Conservation (phyloP, 2,797 vertebrate genomes). For the Oreochromis mossambicus region DNA sequence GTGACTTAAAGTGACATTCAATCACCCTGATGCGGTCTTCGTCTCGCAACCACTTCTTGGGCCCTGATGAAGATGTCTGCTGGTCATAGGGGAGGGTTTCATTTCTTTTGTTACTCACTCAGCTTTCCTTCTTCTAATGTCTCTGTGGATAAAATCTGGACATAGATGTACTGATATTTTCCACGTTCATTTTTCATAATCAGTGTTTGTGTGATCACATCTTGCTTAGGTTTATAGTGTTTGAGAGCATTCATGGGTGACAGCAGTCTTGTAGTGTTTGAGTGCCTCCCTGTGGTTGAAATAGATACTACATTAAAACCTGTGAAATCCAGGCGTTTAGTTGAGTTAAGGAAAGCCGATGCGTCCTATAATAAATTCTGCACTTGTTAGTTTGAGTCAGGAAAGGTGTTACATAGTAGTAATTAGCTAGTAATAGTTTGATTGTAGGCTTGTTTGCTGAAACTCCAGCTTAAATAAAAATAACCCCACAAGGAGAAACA, state of each 20-base stretch:
- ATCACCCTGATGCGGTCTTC: background rate
- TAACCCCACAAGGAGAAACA: background rate
- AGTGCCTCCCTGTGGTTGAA: conserved; percentile 58
- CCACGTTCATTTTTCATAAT: conserved; percentile 7
- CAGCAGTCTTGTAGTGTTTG: conserved; percentile 25
- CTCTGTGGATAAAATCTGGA: conserved; percentile 5
- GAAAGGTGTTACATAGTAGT: background rate
- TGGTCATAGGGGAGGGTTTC: background rate
- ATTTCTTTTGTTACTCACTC: background rate
- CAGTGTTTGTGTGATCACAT: background rate
- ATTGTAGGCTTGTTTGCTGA: background rate
- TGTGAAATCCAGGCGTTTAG: background rate
- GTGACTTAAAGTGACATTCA: conserved; percentile 43
- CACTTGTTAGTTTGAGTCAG: background rate
- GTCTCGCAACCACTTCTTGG: conserved; percentile 18
- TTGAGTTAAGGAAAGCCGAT: background rate
- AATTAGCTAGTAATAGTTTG: background rate
- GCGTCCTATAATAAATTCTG: background rate
- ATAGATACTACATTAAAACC: conserved; percentile 20
- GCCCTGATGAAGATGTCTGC: conserved; percentile 37
- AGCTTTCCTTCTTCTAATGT: background rate
- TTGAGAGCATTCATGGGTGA: background rate
- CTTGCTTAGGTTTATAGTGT: background rate
- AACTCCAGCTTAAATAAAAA: background rate
- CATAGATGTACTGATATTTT: conserved; percentile 6